Evolutionary conservation across 2,113 vertebrate species (phyloP), one percentile per base, ranked within the genome.

Genomic region (Onychostoma macrolepis): DNA sequence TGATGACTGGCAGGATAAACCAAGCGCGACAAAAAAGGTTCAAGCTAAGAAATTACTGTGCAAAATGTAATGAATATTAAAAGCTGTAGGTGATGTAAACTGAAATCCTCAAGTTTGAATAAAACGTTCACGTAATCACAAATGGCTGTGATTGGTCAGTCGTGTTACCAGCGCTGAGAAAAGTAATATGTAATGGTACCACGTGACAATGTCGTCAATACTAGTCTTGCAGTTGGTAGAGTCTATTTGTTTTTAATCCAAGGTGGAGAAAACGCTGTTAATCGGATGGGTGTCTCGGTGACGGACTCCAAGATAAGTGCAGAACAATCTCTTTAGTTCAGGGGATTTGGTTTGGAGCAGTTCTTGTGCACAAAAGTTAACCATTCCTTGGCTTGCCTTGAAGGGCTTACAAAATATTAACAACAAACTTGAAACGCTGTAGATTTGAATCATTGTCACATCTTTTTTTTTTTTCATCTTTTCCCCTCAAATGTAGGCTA

Each of bases 241-340:
- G n/a, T n/a, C n/a, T n/a, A n/a, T n/a, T n/a, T n/a, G n/a, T n/a
- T n/a, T n/a, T 63, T 48, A 19, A 85, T 41, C 13, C 84, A 24
- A 78, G 13, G n/a, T n/a, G 56, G 5, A 65, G 38, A 61, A 15
- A 26, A 65, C 7, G 6, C 61, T 85, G 13, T 33, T 84, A 80
- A 65, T 89, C 48, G 80, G 74, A 28, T 86, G 79, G 50, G 6
- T 86, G 72, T 6, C 58, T 80, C 30, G 63, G 24, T 30, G 41
- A 75, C 45, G n/a, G 69, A 78, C 67, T 86, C 58, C 11, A 81
- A n/a, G 56, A 80, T 81, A 83, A 80, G 19, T 69, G 67, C 24
- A 28, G 38, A 38, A 63, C 65, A 86, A 84, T 87, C 88, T 80
- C 75, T 33, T 86, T 87, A 89, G 19, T 45, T 50, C 13, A 65